phyloP scores from a whole-genome alignment of 1,140 invertebrate species.

The Ectropis grisescens region DNA sequence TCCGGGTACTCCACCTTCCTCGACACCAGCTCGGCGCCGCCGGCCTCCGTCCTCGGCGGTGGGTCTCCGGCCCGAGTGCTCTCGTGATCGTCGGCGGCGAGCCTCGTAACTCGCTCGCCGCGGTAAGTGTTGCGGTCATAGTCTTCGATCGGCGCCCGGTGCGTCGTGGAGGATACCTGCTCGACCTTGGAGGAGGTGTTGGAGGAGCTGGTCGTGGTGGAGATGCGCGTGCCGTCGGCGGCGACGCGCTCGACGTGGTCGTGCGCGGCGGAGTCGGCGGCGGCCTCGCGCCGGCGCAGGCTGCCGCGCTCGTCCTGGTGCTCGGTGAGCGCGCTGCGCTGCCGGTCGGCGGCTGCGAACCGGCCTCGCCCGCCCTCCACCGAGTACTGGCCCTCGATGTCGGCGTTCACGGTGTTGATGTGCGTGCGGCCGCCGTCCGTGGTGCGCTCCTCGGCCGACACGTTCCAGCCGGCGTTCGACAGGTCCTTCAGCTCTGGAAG shows the following conservation, averaged over 20 bases:
- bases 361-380: conserved; percentile 73
- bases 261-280: conserved; percentile 71
- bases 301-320: conserved; percentile 75
- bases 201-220: conserved; percentile 58
- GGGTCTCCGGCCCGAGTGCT: not conserved
- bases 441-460: conserved; percentile 54
- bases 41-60: conserved; percentile 6
- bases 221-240: conserved; percentile 60
- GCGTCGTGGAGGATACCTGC: conserved; percentile 39
- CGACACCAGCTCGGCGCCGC: conserved; percentile 62
- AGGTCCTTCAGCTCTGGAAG: conserved; percentile 60
- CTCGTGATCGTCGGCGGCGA: conserved; percentile 20
- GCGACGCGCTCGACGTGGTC: conserved; percentile 73
- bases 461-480: conserved; percentile 63
- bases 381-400: conserved; percentile 69
- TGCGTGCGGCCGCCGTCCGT: conserved; percentile 61
- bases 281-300: conserved; percentile 70
- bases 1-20: conserved; percentile 73
- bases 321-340: conserved; percentile 69
- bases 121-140: conserved; percentile 30
- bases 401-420: conserved; percentile 46
- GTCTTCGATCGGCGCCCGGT: conserved; percentile 43
- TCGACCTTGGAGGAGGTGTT: conserved; percentile 57
- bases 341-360: conserved; percentile 73
- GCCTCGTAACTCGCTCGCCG: conserved; percentile 26